phyloP scores from a whole-genome alignment of 2,797 vertebrate species.

The Hirundo rustica region DNA sequence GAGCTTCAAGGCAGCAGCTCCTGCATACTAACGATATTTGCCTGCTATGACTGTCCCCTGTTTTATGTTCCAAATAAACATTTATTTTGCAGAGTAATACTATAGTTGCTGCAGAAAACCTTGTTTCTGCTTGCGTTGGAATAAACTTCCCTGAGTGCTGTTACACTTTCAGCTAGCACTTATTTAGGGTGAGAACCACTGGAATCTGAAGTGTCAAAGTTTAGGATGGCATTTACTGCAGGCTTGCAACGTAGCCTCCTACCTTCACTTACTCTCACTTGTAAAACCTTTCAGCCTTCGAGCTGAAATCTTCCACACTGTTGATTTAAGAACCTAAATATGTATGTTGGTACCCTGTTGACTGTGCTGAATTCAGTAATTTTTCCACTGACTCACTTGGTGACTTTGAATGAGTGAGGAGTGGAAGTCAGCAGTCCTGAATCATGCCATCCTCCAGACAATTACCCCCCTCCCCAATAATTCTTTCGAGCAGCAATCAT shows the following conservation, averaged over 20 bases:
- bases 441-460: constrained; percentile 45
- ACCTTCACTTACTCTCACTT: neutral
- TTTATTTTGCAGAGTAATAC: neutral
- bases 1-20: constrained; percentile 34
- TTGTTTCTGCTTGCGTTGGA: neutral
- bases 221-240: neutral
- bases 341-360: neutral
- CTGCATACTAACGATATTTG: neutral
- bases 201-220: neutral
- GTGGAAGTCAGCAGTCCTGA: constrained; percentile 45
- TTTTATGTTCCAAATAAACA: neutral
- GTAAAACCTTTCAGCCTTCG: neutral
- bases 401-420: constrained; percentile 47
- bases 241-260: neutral
- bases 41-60: neutral
- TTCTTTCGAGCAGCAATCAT: neutral
- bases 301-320: neutral
- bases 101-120: neutral
- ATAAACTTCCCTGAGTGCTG: neutral
- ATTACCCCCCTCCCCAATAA: neutral
- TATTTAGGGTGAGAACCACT: neutral
- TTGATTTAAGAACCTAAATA: neutral
- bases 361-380: neutral
- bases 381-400: constrained; percentile 58
- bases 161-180: neutral